Evolutionary conservation across 2,888 invertebrate species (phyloP).

Genomic region (Octonoba sinensis): DNA sequence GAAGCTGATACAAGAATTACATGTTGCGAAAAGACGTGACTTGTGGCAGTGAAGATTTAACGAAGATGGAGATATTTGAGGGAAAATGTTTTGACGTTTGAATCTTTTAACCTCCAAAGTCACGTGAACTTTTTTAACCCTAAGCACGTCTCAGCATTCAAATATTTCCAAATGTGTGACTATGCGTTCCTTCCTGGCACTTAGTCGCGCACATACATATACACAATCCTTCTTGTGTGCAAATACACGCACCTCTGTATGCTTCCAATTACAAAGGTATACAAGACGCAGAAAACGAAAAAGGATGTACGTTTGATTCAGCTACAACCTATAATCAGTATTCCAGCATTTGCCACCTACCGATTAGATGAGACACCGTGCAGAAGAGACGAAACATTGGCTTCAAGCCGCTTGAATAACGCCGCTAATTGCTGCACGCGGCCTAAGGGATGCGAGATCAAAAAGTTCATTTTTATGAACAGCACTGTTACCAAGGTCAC

Average conservation of each 20-base stretch:
- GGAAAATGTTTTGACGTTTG: constrained; percentile 1
- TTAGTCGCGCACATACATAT: background rate
- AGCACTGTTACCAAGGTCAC: constrained; percentile 35
- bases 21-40: constrained; percentile 10
- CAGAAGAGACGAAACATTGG: constrained; percentile 25
- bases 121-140: constrained; percentile 28
- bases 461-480: constrained; percentile 26
- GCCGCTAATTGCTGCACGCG: constrained; percentile 35
- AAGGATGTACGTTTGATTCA: constrained; percentile 8
- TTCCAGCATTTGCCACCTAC: constrained; percentile 46
- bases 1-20: too few relatives aligned
- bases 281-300: constrained; percentile 6
- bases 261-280: constrained; percentile 2
- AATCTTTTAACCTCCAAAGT: constrained; percentile 35
- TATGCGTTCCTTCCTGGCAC: constrained; percentile 20
- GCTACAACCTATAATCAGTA: constrained; percentile 50
- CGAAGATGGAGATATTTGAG: constrained; percentile 1
- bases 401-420: constrained; percentile 10
- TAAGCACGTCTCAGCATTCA: constrained; percentile 21
- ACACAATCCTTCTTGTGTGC: background rate
- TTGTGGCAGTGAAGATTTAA: constrained; percentile 6
- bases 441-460: constrained; percentile 11
- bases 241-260: background rate
- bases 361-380: constrained; percentile 39
- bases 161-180: constrained; percentile 14